phyloP scores from a whole-genome alignment of 1,140 invertebrate species.

The Sycophila sp. region DNA sequence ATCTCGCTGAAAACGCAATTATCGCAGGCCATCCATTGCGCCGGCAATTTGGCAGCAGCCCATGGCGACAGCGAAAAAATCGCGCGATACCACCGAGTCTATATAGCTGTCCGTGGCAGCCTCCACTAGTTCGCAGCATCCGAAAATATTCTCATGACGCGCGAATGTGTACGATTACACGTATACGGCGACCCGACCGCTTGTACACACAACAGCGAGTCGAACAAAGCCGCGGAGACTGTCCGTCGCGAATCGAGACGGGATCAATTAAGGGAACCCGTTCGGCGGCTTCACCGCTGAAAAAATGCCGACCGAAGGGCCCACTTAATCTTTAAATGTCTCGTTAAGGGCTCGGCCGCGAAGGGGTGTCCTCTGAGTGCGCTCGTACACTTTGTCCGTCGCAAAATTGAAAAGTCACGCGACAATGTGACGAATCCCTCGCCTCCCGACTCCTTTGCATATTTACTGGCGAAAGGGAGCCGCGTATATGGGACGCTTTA shows the following conservation, averaged over 20 bases:
- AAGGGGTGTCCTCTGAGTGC: not conserved
- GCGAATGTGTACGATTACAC: not conserved
- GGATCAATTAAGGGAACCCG: not conserved
- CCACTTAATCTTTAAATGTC: conserved; percentile 7
- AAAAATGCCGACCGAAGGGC: not conserved
- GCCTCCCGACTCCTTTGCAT: not conserved
- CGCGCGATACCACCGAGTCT: no score
- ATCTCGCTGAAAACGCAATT: no score
- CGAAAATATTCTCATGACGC: not conserved
- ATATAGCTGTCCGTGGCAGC: no score
- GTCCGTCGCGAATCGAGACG: no score
- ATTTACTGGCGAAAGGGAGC: not conserved
- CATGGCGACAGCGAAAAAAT: no score
- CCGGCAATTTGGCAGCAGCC: no score
- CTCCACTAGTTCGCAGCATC: no score
- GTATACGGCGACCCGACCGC: not conserved
- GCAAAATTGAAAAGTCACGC: not conserved
- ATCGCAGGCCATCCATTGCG: no score
- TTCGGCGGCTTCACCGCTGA: not conserved
- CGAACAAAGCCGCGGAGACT: no score
- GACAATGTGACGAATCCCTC: not conserved
- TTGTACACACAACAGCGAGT: not conserved
- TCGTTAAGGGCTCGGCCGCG: not conserved
- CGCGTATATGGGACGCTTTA: not conserved
- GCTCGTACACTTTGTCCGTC: not conserved